Evolutionary conservation across 1,140 invertebrate species (phyloP), one percentile per base, ranked within the genome.

Genomic region (Pogonognathellus flavescens): DNA sequence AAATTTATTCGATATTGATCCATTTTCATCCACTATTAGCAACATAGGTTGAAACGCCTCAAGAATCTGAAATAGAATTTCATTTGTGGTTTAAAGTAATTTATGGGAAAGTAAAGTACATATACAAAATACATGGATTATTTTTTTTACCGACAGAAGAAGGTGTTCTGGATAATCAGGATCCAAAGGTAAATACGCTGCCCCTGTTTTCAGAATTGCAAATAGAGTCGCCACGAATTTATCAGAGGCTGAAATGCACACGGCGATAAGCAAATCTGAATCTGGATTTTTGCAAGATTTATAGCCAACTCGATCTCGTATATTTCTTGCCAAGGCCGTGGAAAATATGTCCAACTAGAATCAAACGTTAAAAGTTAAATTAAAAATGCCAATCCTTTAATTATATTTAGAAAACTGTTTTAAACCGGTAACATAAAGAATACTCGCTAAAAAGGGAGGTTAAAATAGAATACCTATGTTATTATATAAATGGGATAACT

Each of bases 161-260:
- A 95, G 92, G 18, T 93, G 92, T n/a, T 92, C 92, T 0, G 96
- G 95, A 88, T 95, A 96, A 70, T 92, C 93, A 0, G 93, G 92
- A 89, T 97, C 95, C 76, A 97, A 91, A 0, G 96, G 96, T 49
- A 97, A 90, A 90, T 96, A 97, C 0, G 95, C 94, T 57, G 94
- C 94, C 0, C 95, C 95, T 0, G 93, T 91, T 92, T 97, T 97
- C 92, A 95, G 93, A 55, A 95, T 93, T 8, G 70, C 83, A 1
- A 88, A 85, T 11, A 76, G 14, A 8, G 49, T 13, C 0, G 70
- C n/a, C 0, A 76, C 41, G 11, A 50, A 50, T 76, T 76, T 76
- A n/a, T 76, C 70, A 0, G 70, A 76, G 6, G 70, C 25, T n/a
- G 70, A 76, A 1, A 76, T n/a, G 16, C 70, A 76, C n/a, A 49